Evolutionary conservation across 2,888 invertebrate genomes (phyloP), one percentile per base, ranked within the genome.

Genomic region (Cerastis leucographa): DNA sequence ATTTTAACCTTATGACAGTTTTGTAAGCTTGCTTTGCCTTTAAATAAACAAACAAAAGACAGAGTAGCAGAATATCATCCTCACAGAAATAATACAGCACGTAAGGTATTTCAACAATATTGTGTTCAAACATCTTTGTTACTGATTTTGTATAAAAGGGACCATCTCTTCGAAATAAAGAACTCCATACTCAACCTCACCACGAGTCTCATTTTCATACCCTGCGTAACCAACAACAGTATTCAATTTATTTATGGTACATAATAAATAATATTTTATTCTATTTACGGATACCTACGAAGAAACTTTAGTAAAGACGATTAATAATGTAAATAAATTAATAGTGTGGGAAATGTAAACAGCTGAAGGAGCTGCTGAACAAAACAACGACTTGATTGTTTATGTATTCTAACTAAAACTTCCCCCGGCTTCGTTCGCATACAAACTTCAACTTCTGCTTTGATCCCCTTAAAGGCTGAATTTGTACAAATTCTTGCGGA

Each of bases 361-460:
- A 71, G 22, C 14, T 14, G 11, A 68, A 61, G 42, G 25, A 81
- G 29, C 40, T 62, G n/a, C 51, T n/a, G 14, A 65, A 76, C 25
- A 77, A 65, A 79, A 79, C 49, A 66, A 66, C 35, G 44, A 51
- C 19, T 56, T 51, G 8, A 56, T 69, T 66, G 19, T 71, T 22
- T 73, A 64, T 64, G 64, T 64, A 64, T 64, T 62, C 46, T 56
- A 42, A 51, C 51, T 76, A 64, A n/a, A 5, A 42, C 8, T 25
- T 61, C 19, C 56, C 14, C 56, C 42, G 46, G 64, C 46, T 64
- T 74, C 35, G 42, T 65, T 65, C 42, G 22, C 75, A 64, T 64
- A 49, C 64, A 81, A 81, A 78, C 81, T 74, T 54, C 5, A 62
- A 80, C 29, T 80, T 80, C 40, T n/a, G 46, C 35, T 78, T 65